These are phyloP conservation scores for Acinonyx jubatus DNA, from an alignment of 2,113 vertebrate genomes.

Conservation along the genomic window DNA sequence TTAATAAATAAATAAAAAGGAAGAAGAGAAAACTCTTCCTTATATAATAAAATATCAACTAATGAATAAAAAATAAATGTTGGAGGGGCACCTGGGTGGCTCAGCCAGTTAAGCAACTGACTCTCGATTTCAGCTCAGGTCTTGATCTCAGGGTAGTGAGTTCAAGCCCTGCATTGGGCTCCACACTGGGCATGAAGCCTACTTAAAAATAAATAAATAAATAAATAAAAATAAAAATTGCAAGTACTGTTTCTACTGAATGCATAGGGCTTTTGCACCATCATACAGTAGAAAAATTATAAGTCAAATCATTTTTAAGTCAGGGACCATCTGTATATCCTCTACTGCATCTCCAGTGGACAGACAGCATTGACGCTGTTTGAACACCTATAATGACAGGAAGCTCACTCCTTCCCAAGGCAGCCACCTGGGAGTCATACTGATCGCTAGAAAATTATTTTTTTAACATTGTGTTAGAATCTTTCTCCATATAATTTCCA, in stretches of 20 bases:
- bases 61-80: constrained; percentile 11
- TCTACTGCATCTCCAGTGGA: background rate
- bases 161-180: no score
- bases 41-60: background rate
- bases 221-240: background rate
- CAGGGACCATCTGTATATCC: background rate
- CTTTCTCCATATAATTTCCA: background rate
- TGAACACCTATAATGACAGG: background rate
- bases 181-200: no score
- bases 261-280: background rate
- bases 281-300: background rate
- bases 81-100: background rate
- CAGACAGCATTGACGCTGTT: background rate
- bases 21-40: background rate
- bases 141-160: no score
- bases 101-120: background rate
- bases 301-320: background rate
- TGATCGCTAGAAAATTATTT: background rate
- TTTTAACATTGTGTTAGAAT: background rate
- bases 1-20: background rate
- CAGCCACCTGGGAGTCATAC: background rate
- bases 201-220: background rate
- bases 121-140: no score
- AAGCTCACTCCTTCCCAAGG: background rate
- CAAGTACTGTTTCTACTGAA: background rate